Base-by-base conservation (phyloP, 2,888 invertebrate genomes). In the Rotaria magnacalcarata region DNA sequence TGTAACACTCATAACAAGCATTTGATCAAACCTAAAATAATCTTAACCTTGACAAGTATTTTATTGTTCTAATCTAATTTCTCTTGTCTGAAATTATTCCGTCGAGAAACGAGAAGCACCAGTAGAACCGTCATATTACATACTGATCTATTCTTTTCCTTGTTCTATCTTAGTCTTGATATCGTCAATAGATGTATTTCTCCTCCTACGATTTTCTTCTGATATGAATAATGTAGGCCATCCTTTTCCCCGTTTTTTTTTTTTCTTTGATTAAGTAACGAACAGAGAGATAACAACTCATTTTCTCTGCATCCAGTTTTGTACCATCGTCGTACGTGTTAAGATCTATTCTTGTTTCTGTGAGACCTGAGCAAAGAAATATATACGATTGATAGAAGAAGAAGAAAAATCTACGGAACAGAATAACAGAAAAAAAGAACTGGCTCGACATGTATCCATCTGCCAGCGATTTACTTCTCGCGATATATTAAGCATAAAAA, bases 311-410 rank as follows among this genome's bases (percentile, higher is more conserved):
- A 67, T 67, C 27, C 27, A 34, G 67, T n/a, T 67, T 67, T 27
- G 27, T 67, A 34, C 34, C 67, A 67, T 67, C 27, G 11, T 67
- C 67, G 27, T 27, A 67, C n/a, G 34, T 67, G 67, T 67, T 67
- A 67, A 67, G 67, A 67, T 67, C 67, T 67, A 67, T 67, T 67
- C 67, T 67, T 67, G 67, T 67, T 67, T 27, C 67, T 67, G 27
- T n/a, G 34, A 14, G 11, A 67, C 27, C 34, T 67, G 67, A 67
- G 67, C 67, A 34, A 16, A 34, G 27, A 34, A 34, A 27, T 67
- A 67, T 67, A 67, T 11, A 34, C 34, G 34, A 67, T 67, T n/a
- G 16, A 67, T 34, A 16, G 27, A 27, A 34, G 14, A n/a, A 24
- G 27, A 60, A 10, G 27, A 27, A 24, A 60, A 50, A 50, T 50